Base-by-base conservation (phyloP, 2,797 vertebrate genomes). In the Lates japonicus region DNA sequence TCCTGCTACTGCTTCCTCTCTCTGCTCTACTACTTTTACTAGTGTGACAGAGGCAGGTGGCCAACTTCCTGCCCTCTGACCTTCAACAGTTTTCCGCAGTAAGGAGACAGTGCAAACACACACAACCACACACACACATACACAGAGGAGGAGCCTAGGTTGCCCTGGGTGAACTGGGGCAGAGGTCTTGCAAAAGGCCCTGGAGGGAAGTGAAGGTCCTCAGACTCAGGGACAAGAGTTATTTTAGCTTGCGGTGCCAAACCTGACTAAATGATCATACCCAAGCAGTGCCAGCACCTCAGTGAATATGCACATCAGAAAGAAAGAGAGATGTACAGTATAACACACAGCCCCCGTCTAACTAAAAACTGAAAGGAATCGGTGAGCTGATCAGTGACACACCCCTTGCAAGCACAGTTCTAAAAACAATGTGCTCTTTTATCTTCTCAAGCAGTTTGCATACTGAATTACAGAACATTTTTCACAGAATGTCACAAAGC, bases 21-120 rank as follows among this genome's bases (percentile, higher is more conserved):
- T 85, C 62, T 82, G 82, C 85, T 80, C 67, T 20, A 59, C 85
- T 73, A 80, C 87, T 86, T 87, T 88, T 85, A 85, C 83, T 54
- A 87, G 88, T 92, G 91, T 93, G 94, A 94, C 93, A 92, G 93
- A 94, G 92, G 93, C 94, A 95, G 94, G 94, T 95, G 94, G 94
- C 94, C 93, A 90, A 94, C 92, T 94, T 94, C 92, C 93, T 94
- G 93, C 93, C 92, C 94, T 94, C 93, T 95, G 93, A 93, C 94
- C 92, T 93, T 94, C 79, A 94, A 90, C 84, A 88, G 88, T 91
- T 93, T 88, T 91, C 88, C 41, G 76, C 87, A 86, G 91, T 86
- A 91, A 87, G 87, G 80, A 89, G 87, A 85, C 88, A 89, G 88
- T 70, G 67, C 72, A 87, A 80, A 83, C 78, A 86, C 85, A 80